phyloP scores from a whole-genome alignment of 92 coral and sea anemone genomes.

The Zoanthus sansibaricus region DNA sequence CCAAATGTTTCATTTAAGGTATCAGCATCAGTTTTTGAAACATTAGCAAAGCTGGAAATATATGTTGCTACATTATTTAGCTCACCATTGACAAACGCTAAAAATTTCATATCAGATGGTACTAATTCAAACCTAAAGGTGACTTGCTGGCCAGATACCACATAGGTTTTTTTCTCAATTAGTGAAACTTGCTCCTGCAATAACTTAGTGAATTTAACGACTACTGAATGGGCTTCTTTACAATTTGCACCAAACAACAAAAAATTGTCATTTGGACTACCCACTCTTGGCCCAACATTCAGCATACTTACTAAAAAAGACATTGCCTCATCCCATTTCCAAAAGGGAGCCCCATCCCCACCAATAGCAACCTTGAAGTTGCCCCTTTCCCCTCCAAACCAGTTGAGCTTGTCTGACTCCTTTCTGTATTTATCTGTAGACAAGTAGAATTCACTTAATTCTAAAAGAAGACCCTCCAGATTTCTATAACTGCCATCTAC shows the following conservation, averaged over 20 bases:
- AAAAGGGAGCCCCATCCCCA: slow-evolving; percentile 33
- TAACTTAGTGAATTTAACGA: slow-evolving; percentile 14
- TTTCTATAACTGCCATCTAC: slow-evolving; percentile 44
- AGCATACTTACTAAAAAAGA: slow-evolving; percentile 42
- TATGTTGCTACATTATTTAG: slow-evolving; percentile 62
- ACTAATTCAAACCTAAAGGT: slow-evolving; percentile 54
- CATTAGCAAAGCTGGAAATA: slow-evolving; percentile 68
- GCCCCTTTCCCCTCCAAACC: slow-evolving; percentile 37
- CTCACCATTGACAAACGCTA: slow-evolving; percentile 65
- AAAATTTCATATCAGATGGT: slow-evolving; percentile 71
- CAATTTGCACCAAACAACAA: slow-evolving; percentile 61
- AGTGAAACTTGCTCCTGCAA: slow-evolving; percentile 18
- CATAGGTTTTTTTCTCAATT: slow-evolving; percentile 38
- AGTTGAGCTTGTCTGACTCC: slow-evolving; percentile 25
- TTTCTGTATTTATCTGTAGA: slow-evolving; percentile 34
- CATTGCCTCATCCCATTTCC: slow-evolving; percentile 28
- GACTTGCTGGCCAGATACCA: slow-evolving; percentile 43
- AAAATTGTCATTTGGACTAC: slow-evolving; percentile 50
- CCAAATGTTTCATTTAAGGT: slow-evolving; percentile 39
- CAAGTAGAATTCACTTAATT: slow-evolving; percentile 37
- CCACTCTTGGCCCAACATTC: slow-evolving; percentile 49
- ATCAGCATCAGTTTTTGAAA: slow-evolving; percentile 34
- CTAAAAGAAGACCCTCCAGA: slow-evolving; percentile 37
- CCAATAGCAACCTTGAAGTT: slow-evolving; percentile 2
- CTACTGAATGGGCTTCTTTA: slow-evolving; percentile 45